Evolutionary conservation across 2,888 invertebrate species (phyloP), one percentile per base, ranked within the genome.

Genomic region (Phlogophora meticulosa): DNA sequence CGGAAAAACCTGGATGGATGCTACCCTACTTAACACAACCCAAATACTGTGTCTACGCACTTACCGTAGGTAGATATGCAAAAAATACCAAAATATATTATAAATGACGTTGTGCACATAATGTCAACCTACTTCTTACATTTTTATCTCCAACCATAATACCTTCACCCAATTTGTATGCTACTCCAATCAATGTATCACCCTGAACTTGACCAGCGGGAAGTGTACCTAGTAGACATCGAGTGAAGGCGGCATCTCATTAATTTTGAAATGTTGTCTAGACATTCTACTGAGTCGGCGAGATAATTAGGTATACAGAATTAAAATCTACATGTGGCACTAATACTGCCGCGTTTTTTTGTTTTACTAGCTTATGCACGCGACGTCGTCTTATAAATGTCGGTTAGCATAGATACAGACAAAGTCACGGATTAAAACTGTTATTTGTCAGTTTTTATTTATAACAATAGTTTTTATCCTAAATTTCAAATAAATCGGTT

Each of bases 161-260:
- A 43, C 28, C 28, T 11, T 20, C 11, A 42, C 24, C 38, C 40
- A 22, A 51, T 45, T 24, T 45, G n/a, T n/a, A n/a, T 20, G 45
- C 42, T 46, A 45, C 40, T 40, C 24, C 10, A 36, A 36, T 56
- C 15, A 56, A 45, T 61, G 55, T 20, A 40, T 61, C 28, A 40
- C 78, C 78, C 24, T 72, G 78, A 78, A 78, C 78, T 78, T 78
- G 76, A 57, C 58, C 62, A 38, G 51, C 20, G 9, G 17, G 42
- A 43, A 43, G 56, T 71, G 58, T 48, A 34, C n/a, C 11, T 24
- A 51, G 13, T 52, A 51, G 63, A 60, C 49, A 36, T 45, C 10
- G 24, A 64, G 38, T 56, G 64, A 42, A 57, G 78, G 63, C 63
- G 72, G 68, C 13, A 66, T 63, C 63, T 61, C 40, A 76, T 72